Evolutionary conservation across 2,888 invertebrate genomes (phyloP).

Genomic region (Erynnis tages): DNA sequence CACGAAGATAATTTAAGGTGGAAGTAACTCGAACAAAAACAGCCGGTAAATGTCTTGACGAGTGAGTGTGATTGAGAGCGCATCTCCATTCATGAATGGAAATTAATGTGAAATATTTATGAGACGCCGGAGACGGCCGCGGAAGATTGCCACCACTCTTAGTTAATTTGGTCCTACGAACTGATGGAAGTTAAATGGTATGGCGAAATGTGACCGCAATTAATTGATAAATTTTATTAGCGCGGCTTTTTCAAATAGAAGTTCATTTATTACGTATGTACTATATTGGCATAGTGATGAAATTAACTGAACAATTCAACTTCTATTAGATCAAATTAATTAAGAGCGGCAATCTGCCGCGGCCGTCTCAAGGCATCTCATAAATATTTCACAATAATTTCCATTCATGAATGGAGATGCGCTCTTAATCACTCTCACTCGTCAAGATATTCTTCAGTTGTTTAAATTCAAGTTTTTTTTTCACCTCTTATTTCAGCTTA

Average conservation of each 20-base stretch:
- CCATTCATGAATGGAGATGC: constrained; percentile 22
- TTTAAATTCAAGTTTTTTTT: constrained; percentile 4
- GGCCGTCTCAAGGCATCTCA: neutral
- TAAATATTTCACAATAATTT: constrained; percentile 24
- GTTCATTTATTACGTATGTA: too few relatives aligned
- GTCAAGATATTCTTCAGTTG: neutral
- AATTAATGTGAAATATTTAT: constrained; percentile 21
- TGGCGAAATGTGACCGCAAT: too few relatives aligned
- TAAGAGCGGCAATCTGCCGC: constrained; percentile 2
- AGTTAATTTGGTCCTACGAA: constrained; percentile 1
- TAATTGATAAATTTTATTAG: too few relatives aligned
- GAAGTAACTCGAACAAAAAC: too few relatives aligned
- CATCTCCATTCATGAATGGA: constrained; percentile 17
- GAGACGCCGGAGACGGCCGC: neutral
- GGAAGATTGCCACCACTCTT: neutral
- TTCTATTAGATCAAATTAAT: constrained; percentile 7
- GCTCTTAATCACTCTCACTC: constrained; percentile 10
- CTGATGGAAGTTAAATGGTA: too few relatives aligned
- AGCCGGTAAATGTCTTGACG: neutral
- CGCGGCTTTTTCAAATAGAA: too few relatives aligned
- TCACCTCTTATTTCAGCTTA: neutral
- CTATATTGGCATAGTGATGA: too few relatives aligned
- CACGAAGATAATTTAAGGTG: too few relatives aligned
- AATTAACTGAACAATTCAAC: neutral
- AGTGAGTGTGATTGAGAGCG: constrained; percentile 9